Evolutionary conservation across 2,888 invertebrate genomes (phyloP).

Genomic region (Stenoptilia bipunctidactyla): DNA sequence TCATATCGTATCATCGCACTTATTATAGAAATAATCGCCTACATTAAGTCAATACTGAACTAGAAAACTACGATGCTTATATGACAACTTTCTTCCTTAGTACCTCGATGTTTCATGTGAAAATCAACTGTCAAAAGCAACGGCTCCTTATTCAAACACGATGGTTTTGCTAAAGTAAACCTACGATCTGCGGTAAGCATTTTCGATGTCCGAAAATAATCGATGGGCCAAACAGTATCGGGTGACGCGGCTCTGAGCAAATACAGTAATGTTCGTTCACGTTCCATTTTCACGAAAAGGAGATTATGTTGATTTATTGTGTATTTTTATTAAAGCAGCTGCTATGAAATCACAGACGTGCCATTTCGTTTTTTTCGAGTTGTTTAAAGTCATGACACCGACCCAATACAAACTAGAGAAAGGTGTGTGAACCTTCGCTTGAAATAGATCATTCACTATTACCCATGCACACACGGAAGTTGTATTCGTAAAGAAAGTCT

Average conservation of each 20-base stretch:
- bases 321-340: no score
- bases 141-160: not conserved
- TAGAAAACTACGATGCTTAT: not conserved
- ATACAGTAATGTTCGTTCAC: not conserved
- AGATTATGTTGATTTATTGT: no score
- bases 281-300: no score
- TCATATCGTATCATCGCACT: not conserved
- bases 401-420: no score
- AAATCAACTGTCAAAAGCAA: not conserved
- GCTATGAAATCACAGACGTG: no score
- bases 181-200: constrained; percentile 29
- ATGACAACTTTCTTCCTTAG: not conserved
- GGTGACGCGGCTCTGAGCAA: constrained; percentile 20
- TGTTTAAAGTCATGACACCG: no score
- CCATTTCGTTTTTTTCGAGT: no score
- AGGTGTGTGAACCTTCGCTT: no score
- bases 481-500: no score
- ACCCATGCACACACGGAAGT: no score
- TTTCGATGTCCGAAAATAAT: constrained; percentile 32
- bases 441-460: no score
- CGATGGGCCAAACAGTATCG: constrained; percentile 32
- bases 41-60: no score
- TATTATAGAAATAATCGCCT: not conserved
- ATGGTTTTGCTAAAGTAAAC: constrained; percentile 15
- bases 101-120: not conserved